These are phyloP conservation scores for Halotydeus destructor DNA, from an alignment of 1,140 invertebrate species.

Conservation along the genomic window DNA sequence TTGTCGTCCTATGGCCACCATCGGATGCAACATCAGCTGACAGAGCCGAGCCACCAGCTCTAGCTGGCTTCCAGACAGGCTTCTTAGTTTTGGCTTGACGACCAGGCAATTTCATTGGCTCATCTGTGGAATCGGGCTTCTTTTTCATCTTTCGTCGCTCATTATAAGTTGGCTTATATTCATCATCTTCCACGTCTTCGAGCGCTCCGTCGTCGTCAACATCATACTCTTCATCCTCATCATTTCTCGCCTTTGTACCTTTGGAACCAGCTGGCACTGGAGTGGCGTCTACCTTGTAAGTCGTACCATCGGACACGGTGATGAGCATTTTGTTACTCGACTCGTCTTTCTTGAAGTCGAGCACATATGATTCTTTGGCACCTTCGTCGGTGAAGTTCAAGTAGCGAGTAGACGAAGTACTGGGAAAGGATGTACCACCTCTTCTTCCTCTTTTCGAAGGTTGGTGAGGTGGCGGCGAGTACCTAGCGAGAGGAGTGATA, in stretches of 20 bases:
- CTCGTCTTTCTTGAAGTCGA: background rate
- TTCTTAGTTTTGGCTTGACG: no score
- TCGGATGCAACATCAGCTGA: background rate
- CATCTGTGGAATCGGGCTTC: background rate
- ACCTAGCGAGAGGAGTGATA: constrained; percentile 4
- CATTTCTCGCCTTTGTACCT: background rate
- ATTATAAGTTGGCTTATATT: constrained; percentile 3
- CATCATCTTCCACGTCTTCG: constrained; percentile 1
- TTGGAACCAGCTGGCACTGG: background rate
- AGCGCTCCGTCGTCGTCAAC: constrained; percentile 5
- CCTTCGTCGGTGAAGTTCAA: background rate
- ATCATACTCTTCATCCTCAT: constrained; percentile 1
- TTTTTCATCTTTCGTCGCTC: background rate
- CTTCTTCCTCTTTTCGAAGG: background rate
- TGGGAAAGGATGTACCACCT: background rate
- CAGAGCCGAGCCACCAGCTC: background rate
- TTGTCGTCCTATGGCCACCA: background rate
- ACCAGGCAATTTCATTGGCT: background rate
- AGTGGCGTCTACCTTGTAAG: constrained; percentile 5
- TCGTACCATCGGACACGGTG: constrained; percentile 9
- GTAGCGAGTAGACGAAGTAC: constrained; percentile 1
- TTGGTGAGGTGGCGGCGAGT: constrained; percentile 8
- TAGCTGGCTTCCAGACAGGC: no score
- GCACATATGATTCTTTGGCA: background rate
- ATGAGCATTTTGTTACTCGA: constrained; percentile 5